Percentiles rank a stretch among this genome's conserved stretches.
These are phyloP conservation scores for Chelon auratus DNA, from an alignment of 2,797 vertebrate genomes.

Conservation along the genomic window DNA sequence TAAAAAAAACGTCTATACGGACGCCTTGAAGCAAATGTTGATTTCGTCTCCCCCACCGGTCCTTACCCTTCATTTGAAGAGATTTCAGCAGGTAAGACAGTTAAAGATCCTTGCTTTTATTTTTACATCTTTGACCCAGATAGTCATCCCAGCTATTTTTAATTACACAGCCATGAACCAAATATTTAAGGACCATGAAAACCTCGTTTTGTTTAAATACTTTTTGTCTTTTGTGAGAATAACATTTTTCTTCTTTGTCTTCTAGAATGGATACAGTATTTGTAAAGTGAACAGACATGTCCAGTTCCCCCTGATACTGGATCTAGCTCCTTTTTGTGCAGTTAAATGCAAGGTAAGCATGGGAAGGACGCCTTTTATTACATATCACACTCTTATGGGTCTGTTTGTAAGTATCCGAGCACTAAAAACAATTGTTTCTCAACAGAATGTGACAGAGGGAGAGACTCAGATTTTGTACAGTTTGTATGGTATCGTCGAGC, in stretches of 20 bases:
- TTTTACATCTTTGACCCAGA: background rate
- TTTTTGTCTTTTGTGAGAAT: background rate
- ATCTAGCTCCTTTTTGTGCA: constrained; percentile 94
- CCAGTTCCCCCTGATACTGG: constrained; percentile 92
- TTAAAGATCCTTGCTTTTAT: background rate
- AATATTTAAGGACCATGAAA: constrained; percentile 5
- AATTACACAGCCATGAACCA: background rate
- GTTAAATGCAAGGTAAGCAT: constrained; percentile 91
- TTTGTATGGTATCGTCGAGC: constrained; percentile 95
- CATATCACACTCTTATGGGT: background rate
- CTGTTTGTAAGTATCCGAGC: background rate
- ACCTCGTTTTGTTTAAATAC: background rate
- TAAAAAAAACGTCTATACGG: constrained; percentile 91
- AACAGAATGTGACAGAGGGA: constrained; percentile 87
- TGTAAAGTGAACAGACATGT: constrained; percentile 95
- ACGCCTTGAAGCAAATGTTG: constrained; percentile 97
- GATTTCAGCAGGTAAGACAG: constrained; percentile 93
- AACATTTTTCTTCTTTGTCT: constrained; percentile 17
- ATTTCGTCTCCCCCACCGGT: constrained; percentile 92
- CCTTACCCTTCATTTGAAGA: constrained; percentile 96
- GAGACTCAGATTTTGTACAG: constrained; percentile 89
- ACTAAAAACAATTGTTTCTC: constrained; percentile 34
- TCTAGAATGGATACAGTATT: constrained; percentile 92
- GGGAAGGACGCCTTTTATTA: background rate
- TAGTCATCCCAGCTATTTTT: constrained; percentile 6